Base-by-base conservation (phyloP, 2,797 vertebrate species). In the Pseudopleuronectes americanus region DNA sequence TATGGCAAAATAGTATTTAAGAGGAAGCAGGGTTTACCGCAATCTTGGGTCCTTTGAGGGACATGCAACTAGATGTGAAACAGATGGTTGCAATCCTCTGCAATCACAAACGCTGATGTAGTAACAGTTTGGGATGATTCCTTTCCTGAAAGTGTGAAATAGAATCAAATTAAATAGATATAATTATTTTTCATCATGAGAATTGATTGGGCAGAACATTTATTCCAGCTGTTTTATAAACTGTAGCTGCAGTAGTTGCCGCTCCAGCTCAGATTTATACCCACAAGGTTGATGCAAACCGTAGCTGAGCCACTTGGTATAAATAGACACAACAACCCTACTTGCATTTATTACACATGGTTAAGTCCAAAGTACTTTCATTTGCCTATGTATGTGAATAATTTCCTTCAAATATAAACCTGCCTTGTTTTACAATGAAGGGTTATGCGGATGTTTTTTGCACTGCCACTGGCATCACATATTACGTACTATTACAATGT, bases 21-120 rank as follows among this genome's bases (percentile, higher is more conserved):
- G n/a, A 74, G 43, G 24, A 78, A 74, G 33, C 31, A 66, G 28
- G 14, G 33, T 57, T 77, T 21, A 22, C 61, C 2, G 0, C 36
- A 51, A 49, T 57, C 45, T 62, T 63, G 1, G 24, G 38, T 48
- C 0, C 45, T 16, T 12, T n/a, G 16, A 71, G 64, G 66, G 16
- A 36, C 47, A 48, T 31, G 48, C 14, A 53, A 31, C 8, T 54
- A 41, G 54, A 2, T 52, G 7, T 8, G 43, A 36, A 16, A 36
- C 31, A 26, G 17, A 48, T 55, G 41, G 69, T 19, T 0, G 0
- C 16, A 56, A 21, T 31, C 28, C 28, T 28, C 28, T 28, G 28
- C 28, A 28, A 10, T 36, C 9, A 12, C 10, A 38, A 38, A 38
- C 13, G 36, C 36, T 13, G 8, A 33, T 19, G 5, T 0, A 7